phyloP scores from a whole-genome alignment of 2,797 vertebrate species.

The Microctenopoma steveboyesi region DNA sequence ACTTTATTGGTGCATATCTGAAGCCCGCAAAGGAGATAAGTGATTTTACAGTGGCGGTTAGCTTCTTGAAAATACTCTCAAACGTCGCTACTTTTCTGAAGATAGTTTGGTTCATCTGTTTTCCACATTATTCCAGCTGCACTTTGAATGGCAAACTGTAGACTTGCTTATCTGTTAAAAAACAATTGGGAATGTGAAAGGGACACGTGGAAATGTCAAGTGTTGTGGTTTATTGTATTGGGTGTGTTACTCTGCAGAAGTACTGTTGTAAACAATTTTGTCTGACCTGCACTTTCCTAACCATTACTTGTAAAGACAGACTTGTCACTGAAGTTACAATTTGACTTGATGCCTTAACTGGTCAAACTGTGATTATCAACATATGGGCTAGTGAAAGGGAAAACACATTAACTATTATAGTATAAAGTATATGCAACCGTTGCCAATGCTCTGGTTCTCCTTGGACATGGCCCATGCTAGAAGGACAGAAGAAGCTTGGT shows the following conservation, averaged over 20 bases:
- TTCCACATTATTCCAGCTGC: slow-evolving; percentile 51
- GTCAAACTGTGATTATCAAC: background rate
- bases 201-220: slow-evolving; percentile 27
- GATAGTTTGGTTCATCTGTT: slow-evolving; percentile 55
- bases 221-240: slow-evolving; percentile 27
- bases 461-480: slow-evolving; percentile 13
- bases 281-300: background rate
- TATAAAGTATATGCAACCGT: background rate
- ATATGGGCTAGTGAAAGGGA: background rate
- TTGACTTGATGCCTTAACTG: background rate
- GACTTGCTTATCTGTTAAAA: slow-evolving; percentile 59
- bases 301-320: slow-evolving; percentile 19
- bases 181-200: slow-evolving; percentile 39
- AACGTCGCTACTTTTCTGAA: slow-evolving; percentile 52
- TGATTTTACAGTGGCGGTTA: slow-evolving; percentile 55
- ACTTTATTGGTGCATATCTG: slow-evolving; percentile 36
- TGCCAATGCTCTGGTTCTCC: slow-evolving; percentile 10
- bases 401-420: background rate
- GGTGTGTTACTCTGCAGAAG: slow-evolving; percentile 1
- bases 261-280: slow-evolving; percentile 21
- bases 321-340: slow-evolving; percentile 5
- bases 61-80: slow-evolving; percentile 60
- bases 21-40: slow-evolving; percentile 56
- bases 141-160: slow-evolving; percentile 34
- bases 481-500: slow-evolving; percentile 10